phyloP scores from a whole-genome alignment of 2,888 invertebrate species.

The Erebia aethiops region DNA sequence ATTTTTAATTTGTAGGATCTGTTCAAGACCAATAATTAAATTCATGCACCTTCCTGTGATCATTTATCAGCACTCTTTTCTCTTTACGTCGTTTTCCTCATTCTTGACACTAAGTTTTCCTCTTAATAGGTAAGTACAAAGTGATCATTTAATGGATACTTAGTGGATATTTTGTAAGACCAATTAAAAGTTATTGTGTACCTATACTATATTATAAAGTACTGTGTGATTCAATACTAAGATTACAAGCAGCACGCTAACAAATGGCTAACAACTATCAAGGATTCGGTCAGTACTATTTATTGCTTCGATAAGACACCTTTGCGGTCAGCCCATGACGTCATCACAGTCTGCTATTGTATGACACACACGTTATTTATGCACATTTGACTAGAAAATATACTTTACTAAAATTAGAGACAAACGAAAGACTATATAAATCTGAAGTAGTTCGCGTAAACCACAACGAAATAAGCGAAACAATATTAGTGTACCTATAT shows the following conservation, averaged over 20 bases:
- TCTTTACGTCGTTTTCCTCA: no score
- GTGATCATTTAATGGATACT: no score
- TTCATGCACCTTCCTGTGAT: no score
- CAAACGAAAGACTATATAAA: neutral
- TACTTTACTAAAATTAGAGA: neutral
- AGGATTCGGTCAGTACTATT: constrained; percentile 5
- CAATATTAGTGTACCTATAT: neutral
- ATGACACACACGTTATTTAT: neutral
- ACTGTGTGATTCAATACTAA: neutral
- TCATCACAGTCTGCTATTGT: neutral
- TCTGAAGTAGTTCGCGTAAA: neutral
- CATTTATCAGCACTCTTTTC: no score
- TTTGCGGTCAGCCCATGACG: neutral
- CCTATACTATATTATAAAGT: no score
- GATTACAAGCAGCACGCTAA: neutral
- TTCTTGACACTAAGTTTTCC: no score
- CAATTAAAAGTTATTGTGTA: no score
- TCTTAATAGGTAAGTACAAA: no score
- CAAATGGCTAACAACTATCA: neutral
- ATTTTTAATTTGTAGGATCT: no score
- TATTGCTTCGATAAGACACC: constrained; percentile 3
- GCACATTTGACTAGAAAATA: neutral
- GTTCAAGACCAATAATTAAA: no score
- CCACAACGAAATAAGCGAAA: neutral
- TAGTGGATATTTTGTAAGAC: no score